Evolutionary conservation across 2,797 vertebrate species (phyloP).

Genomic region (Antrozous pallidus): DNA sequence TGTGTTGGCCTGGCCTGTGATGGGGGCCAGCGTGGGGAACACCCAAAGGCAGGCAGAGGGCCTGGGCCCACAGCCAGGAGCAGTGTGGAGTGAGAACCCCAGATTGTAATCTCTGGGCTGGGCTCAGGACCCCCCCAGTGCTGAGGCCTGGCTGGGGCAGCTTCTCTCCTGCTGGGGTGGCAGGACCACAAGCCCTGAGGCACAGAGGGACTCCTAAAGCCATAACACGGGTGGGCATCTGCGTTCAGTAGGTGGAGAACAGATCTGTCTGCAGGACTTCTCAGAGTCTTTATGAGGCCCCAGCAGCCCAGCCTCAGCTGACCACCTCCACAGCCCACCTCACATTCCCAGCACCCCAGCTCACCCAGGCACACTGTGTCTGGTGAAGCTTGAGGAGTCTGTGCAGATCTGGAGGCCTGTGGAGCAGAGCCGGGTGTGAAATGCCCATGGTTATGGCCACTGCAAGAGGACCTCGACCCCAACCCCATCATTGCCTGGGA

Average conservation of each 20-base stretch:
- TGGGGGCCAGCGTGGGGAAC: neutral
- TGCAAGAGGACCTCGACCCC: too few relatives aligned
- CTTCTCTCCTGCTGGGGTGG: neutral
- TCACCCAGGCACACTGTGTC: fast-evolving
- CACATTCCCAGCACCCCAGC: neutral
- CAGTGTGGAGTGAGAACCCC: neutral
- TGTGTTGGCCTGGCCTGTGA: too few relatives aligned
- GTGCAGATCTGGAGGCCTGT: neutral
- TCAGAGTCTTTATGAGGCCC: neutral
- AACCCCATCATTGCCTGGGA: neutral
- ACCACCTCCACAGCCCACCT: too few relatives aligned
- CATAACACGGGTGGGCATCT: too few relatives aligned
- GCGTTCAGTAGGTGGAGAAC: fast-evolving
- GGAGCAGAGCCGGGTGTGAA: too few relatives aligned
- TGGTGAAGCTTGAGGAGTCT: neutral
- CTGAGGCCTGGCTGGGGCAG: too few relatives aligned
- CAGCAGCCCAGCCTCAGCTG: neutral
- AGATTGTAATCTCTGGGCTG: neutral
- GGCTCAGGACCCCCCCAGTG: too few relatives aligned
- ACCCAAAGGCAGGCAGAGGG: neutral
- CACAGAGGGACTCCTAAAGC: neutral
- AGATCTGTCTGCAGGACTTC: neutral
- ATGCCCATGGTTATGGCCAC: too few relatives aligned
- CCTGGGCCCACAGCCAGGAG: neutral
- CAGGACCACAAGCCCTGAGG: neutral